Base-by-base conservation (phyloP, 2,797 vertebrate species). In the Pelochelys cantorii region DNA sequence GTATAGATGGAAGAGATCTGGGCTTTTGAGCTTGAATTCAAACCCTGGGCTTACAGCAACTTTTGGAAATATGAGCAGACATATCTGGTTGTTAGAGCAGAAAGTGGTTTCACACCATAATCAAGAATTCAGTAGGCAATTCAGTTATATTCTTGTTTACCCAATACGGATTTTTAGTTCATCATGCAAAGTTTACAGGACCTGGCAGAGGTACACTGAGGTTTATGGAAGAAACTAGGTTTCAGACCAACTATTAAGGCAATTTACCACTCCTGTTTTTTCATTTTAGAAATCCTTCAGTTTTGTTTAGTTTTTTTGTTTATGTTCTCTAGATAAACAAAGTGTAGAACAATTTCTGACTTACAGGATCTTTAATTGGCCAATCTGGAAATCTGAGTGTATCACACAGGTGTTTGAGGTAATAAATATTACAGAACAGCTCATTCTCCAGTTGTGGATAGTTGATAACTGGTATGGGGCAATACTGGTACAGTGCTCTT, bases 401-500 rank as follows among this genome's bases (percentile, higher is more conserved):
- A 97, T 99, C 99, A 94, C 99, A 99, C 83, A 99, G 98, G 96
- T 99, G 99, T 95, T 99, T 98, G 98, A 99, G 99, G 98, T 99
- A 99, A 98, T 99, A 99, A 97, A 99, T 99, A 97, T 99, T 99
- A 98, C 99, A 99, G 98, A 99, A 99, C 27, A 99, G 98, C 97
- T 99, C 99, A 74, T 99, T 98, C 96, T 99, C 99, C 94, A 99
- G 98, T 95, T 99, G 99, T 77, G 99, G 99, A 97, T 99, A 99
- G 98, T 97, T 99, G 98, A 99, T 98, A 68, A 99, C 98, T 0
- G 99, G 99, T 92, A 99, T 99, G 80, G 99, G 99, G 94, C 99
- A 99, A 96, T 99, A 99, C 10, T 99, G 99, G 97, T 99, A 99
- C 84, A 99, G 98, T 11, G 99, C 99, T 92, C 99, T 98, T 2